Base-by-base conservation (phyloP, 1,140 invertebrate genomes). In the Callitettix versicolor region DNA sequence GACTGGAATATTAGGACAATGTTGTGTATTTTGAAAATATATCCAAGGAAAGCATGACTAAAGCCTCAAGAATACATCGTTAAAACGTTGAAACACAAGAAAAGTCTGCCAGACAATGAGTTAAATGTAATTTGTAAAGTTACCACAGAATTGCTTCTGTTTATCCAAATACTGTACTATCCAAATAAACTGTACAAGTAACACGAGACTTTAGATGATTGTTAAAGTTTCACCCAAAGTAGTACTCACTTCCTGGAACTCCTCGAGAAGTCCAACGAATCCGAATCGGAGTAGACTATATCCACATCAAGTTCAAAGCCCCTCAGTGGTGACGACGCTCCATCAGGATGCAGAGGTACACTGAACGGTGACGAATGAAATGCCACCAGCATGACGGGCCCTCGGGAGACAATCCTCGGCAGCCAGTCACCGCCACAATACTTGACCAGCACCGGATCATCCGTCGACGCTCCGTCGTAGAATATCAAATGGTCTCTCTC, bases 391-490 rank as follows among this genome's bases (percentile, higher is more conserved):
- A 92, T 88, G 59, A 84, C 81, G 0, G 86, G 79, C 1, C 87
- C 85, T 21, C 54, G 30, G 44, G 80, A 79, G 14, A 83, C 78
- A 14, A 92, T 79, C 40, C 78, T 72, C 0, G 88, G 86, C 58
- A 91, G 70, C 69, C 82, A 85, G 68, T 85, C 82, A 11, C 88
- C 88, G 3, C 89, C 90, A 67, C 91, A 94, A 66, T 91, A 91
- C 61, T 88, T 82, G 41, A 90, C 77, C 57, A 94, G 73, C 1
- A 92, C 79, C 0, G 86, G 82, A 67, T 91, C 86, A 21, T 61
- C 57, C 1, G 68, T 80, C 15, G 79, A 79, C 22, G 81, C 77
- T 18, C 90, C 90, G 69, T 94, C 90, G 66, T 89, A 88, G 64
- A 94, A 87, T 48, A 90, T 83, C 5, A 93, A 70, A 54, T 86